phyloP scores from a whole-genome alignment of 2,113 vertebrate genomes.

The Oncorhynchus gorbuscha region DNA sequence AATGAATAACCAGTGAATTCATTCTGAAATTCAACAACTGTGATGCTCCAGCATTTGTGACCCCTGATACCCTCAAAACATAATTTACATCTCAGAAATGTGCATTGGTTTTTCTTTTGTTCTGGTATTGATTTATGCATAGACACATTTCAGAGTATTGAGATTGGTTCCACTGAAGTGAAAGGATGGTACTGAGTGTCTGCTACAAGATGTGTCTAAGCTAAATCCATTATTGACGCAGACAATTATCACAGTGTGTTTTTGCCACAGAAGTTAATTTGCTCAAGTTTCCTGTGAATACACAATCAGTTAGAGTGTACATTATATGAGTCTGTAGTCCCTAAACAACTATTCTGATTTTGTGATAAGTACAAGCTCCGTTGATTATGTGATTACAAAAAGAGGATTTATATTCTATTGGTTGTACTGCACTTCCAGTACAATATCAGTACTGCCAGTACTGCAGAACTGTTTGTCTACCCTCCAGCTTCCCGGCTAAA shows the following conservation, averaged over 20 bases:
- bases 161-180: too few species aligned
- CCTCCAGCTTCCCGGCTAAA: too few species aligned
- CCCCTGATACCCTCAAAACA: neutral
- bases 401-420: neutral
- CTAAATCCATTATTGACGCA: slow-evolving; percentile 13
- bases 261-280: slow-evolving; percentile 29
- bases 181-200: too few species aligned
- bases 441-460: neutral
- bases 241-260: slow-evolving; percentile 37
- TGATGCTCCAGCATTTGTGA: neutral
- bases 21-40: neutral
- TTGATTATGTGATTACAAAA: slow-evolving; percentile 31
- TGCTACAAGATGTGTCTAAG: slow-evolving; percentile 2
- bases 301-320: slow-evolving; percentile 22
- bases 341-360: slow-evolving; percentile 20
- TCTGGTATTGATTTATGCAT: neutral
- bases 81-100: neutral
- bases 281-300: slow-evolving; percentile 18
- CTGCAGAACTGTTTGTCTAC: too few species aligned
- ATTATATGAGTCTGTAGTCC: slow-evolving; percentile 16
- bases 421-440: neutral
- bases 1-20: neutral
- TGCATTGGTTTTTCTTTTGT: neutral
- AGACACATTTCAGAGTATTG: neutral
- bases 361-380: slow-evolving; percentile 12